phyloP scores from a whole-genome alignment of 2,888 invertebrate species.

The Sycophila texana region DNA sequence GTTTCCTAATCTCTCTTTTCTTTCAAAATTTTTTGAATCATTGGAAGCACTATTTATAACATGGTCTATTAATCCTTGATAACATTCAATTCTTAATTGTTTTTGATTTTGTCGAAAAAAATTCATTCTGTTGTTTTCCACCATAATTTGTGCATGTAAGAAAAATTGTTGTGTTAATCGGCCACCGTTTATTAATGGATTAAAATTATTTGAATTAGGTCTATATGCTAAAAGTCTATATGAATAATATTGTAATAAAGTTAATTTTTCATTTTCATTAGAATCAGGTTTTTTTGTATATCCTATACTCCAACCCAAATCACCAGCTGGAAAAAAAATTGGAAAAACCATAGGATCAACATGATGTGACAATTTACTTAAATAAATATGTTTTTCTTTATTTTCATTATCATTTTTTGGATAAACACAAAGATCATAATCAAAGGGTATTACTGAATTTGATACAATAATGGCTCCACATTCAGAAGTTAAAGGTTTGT shows the following conservation, averaged over 20 bases:
- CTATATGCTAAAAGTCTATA: slow-evolving; percentile 33
- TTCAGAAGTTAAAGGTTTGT: slow-evolving; percentile 5
- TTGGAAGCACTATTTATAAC: too few species aligned
- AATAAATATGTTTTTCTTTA: background rate
- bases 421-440: slow-evolving; percentile 22
- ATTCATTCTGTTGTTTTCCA: slow-evolving; percentile 28
- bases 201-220: slow-evolving; percentile 6
- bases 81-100: too few species aligned
- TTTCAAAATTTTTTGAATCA: too few species aligned
- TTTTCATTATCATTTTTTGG: slow-evolving; percentile 4
- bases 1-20: too few species aligned
- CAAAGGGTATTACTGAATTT: background rate
- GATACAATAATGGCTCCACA: slow-evolving; percentile 20
- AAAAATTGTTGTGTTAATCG: slow-evolving; percentile 41
- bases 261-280: background rate
- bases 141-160: slow-evolving; percentile 24
- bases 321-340: slow-evolving; percentile 33
- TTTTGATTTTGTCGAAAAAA: background rate
- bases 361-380: slow-evolving; percentile 43
- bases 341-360: slow-evolving; percentile 46
- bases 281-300: slow-evolving; percentile 4
- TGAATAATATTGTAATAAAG: slow-evolving; percentile 33
- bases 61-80: too few species aligned
- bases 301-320: slow-evolving; percentile 39
- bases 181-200: slow-evolving; percentile 23